Evolutionary conservation across 2,888 invertebrate genomes (phyloP).

Genomic region (Dicyrtoma fusca): DNA sequence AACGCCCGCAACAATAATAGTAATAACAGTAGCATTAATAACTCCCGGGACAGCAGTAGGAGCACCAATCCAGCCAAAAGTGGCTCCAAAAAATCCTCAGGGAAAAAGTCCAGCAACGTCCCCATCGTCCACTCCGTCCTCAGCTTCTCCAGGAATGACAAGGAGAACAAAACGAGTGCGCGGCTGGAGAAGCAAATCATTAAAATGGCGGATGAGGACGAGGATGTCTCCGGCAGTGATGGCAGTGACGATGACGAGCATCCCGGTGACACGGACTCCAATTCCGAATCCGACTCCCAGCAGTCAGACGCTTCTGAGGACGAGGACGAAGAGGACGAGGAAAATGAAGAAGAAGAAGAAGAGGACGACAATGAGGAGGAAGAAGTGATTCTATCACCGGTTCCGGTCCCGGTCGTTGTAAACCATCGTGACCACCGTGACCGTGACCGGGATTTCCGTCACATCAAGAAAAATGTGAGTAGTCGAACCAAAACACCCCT

Average conservation of each 20-base stretch:
- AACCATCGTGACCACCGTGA: too few species aligned
- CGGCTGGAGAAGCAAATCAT: constrained; percentile 30
- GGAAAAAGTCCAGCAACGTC: neutral
- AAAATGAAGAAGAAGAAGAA: constrained; percentile 4
- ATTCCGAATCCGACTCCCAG: neutral
- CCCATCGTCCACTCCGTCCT: constrained; percentile 51
- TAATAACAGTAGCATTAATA: too few species aligned
- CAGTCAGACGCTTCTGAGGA: constrained; percentile 25
- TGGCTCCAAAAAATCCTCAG: constrained; percentile 2
- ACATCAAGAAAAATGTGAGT: neutral
- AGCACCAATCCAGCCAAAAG: neutral
- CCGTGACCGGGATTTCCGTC: too few species aligned
- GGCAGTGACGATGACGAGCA: constrained; percentile 28
- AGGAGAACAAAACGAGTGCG: constrained; percentile 40
- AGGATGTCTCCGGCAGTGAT: constrained; percentile 35
- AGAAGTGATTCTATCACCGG: neutral
- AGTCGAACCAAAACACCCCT: constrained; percentile 21
- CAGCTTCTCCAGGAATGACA: constrained; percentile 50
- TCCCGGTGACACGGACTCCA: constrained; percentile 1
- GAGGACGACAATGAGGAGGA: constrained; percentile 33
- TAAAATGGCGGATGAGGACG: constrained; percentile 43
- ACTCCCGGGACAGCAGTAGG: too few species aligned
- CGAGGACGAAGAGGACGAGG: constrained; percentile 35
- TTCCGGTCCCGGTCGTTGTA: too few species aligned
- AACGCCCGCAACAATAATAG: too few species aligned